These are phyloP conservation scores for Rhamphomyia laevipes DNA, from an alignment of 2,888 invertebrate genomes.

Conservation along the genomic window DNA sequence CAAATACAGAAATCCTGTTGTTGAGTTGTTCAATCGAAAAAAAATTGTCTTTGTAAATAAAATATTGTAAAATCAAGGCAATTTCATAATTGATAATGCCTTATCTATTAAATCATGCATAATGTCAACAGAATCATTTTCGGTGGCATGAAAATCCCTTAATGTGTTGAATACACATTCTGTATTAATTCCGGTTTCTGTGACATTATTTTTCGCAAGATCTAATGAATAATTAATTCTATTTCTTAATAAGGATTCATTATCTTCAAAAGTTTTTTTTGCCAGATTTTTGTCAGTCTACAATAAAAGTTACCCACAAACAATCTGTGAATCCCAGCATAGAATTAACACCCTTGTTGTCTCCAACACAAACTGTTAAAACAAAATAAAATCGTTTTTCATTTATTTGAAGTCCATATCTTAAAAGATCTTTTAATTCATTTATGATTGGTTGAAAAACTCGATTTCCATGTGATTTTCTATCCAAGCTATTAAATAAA, in stretches of 20 bases:
- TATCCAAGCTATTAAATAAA: constrained; percentile 3
- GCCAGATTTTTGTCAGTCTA: background rate
- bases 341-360: constrained; percentile 9
- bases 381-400: background rate
- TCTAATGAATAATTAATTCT: background rate
- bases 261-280: constrained; percentile 3
- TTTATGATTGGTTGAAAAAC: constrained; percentile 2
- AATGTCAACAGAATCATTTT: constrained; percentile 1
- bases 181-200: background rate
- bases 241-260: background rate
- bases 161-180: background rate
- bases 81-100: background rate
- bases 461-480: background rate
- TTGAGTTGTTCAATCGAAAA: constrained; percentile 9
- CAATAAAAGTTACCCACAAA: constrained; percentile 5
- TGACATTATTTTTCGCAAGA: background rate
- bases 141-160: background rate
- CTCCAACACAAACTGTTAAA: background rate
- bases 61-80: background rate
- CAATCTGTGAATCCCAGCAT: constrained; percentile 4
- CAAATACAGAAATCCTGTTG: constrained; percentile 2
- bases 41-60: background rate
- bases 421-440: constrained; percentile 1
- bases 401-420: background rate
- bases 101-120: constrained; percentile 3